Base-by-base conservation (phyloP, 1,140 invertebrate genomes). In the Drosophila micromelanica region DNA sequence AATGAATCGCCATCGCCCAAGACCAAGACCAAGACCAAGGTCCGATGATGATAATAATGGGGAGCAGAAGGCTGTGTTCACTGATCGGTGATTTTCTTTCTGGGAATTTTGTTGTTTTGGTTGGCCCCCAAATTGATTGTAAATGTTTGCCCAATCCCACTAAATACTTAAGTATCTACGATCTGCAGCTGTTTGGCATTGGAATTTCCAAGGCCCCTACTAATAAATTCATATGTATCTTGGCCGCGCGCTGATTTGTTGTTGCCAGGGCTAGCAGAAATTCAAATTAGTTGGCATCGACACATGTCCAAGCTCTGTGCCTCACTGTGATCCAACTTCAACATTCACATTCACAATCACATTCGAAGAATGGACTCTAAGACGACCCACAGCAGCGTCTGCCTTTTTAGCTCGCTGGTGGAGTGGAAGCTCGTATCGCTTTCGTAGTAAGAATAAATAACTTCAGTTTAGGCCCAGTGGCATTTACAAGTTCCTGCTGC, bases 361-460 rank as follows among this genome's bases (percentile, higher is more conserved):
- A 20, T 40, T 32, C 5, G 3, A 15, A 11, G 35, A 48, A 42
- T 12, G 67, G 20, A 27, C 55, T 27, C 55, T 27, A 57, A 42
- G 48, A 42, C 75, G 84, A 89, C 78, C 82, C 79, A 89, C 72
- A 87, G 73, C 84, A 78, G 68, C 81, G 82, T 67, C 86, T 73
- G 61, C 54, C 38, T 65, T 78, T 73, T 70, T 63, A 56, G 63
- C 63, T 17, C 40, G 59, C 57, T 63, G 49, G 60, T 51, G 51
- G 67, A 86, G 78, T 77, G 74, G 78, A 77, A 85, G 75, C 73
- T 76, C 78, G 74, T 87, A 81, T 80, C 71, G 81, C 71, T 59
- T 20, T 68, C 51, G 78, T 73, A 76, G 68, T 79, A 82, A 76
- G 82, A 87, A 87, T 87, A 87, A 87, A 87, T 87, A 89, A 79